Evolutionary conservation across 53 echinoderm and acorn worm species (phyloP), one percentile per base, ranked within the genome.

Genomic region (Henricia sp.): DNA sequence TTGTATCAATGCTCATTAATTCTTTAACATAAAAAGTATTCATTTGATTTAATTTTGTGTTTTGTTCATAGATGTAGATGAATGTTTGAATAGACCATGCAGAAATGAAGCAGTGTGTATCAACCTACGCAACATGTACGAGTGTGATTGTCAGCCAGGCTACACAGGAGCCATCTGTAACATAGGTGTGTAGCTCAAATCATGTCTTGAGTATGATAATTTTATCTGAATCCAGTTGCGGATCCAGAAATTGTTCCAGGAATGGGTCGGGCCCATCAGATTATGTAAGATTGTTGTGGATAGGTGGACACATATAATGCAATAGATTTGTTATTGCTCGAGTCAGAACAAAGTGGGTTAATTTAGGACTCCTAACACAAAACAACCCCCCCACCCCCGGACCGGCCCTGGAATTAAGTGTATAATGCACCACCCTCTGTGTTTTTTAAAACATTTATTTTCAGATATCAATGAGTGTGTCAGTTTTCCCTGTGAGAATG

Each of bases 81-180:
- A 97, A 54, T 97, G 97, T 17, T 52, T 13, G 3, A 90, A 82
- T 65, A 78, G 65, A 39, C 97, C 97, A 10, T 96, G 96, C 72
- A 40, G 40, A 32, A 95, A 95, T 52, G 90, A 68, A 0, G 57
- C 86, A 0, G 12, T 42, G 25, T 95, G 95, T 76, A 27, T 43
- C 25, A 90, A 95, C 39, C 84, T 78, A 21, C 72, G 58, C 3
- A 80, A 95, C 65, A 30, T 40, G 42, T 95, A 93, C 50, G 25
- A 52, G 9, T 95, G 95, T 83, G 26, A 35, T 8, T 90, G 89
- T 17, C 65, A 74, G 36, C 57, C 86, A 14, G 93, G 93, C 16
- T 93, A 74, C 69, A 86, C 83, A 23, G 93, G 93, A 12, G 83
- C 85, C 11, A 84, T 72, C 32, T 92, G 89, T 56, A 72, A 80